Evolutionary conservation across 2,113 vertebrate genomes (phyloP).

Genomic region (cat (Felis catus)): DNA sequence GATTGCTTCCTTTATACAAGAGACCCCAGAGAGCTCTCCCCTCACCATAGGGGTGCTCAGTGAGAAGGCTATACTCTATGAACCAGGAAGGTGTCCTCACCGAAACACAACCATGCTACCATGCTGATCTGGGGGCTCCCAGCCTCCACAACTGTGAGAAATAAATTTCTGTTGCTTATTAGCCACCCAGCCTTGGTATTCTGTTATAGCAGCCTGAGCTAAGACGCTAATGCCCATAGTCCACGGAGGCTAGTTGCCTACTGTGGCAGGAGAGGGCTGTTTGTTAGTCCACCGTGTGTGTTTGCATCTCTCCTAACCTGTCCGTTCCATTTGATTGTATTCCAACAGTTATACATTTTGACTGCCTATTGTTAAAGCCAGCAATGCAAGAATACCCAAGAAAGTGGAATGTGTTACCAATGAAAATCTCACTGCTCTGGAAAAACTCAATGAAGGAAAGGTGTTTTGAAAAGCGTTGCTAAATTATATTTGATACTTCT

Average conservation of each 20-base stretch:
- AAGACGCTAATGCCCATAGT: not conserved
- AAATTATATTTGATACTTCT: not conserved
- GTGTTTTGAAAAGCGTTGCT: not conserved
- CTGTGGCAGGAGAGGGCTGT: not conserved
- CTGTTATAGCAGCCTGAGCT: not conserved
- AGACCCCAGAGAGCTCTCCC: not conserved
- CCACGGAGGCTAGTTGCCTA: not conserved
- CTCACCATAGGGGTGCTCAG: not conserved
- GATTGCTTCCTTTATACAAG: not conserved
- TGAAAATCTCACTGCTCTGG: not conserved
- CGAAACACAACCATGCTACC: not conserved
- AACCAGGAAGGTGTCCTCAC: not conserved
- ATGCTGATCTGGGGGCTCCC: not conserved
- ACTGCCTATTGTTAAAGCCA: not conserved
- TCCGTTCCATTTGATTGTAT: not conserved
- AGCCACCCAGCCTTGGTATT: not conserved
- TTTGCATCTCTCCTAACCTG: not conserved
- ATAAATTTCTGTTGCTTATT: not conserved
- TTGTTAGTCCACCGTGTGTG: not conserved
- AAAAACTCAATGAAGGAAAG: not conserved
- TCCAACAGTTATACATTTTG: not conserved
- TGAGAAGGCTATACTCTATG: not conserved
- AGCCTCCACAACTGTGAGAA: not conserved
- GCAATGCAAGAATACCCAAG: not conserved
- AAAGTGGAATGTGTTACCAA: not conserved